phyloP scores from a whole-genome alignment of 2,113 vertebrate species.

The Psammodynastes pulverulentus region DNA sequence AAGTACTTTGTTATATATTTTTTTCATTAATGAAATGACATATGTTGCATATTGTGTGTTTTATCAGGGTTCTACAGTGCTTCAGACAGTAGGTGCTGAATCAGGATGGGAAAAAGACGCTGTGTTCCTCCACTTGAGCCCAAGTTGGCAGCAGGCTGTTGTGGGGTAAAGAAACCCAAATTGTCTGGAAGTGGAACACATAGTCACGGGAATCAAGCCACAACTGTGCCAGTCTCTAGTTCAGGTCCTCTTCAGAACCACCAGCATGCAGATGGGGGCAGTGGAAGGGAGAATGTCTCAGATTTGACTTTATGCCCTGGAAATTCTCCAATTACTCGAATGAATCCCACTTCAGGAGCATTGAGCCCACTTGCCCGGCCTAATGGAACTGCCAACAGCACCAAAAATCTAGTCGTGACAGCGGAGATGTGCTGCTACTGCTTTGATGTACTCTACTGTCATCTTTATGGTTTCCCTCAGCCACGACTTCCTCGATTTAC shows the following conservation, averaged over 20 bases:
- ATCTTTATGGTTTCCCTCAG: slow-evolving; percentile 83
- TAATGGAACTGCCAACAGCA: slow-evolving; percentile 78
- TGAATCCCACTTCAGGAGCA: slow-evolving; percentile 79
- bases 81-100: slow-evolving; percentile 68
- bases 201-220: slow-evolving; percentile 76
- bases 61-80: slow-evolving; percentile 73
- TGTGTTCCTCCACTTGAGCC: slow-evolving; percentile 82
- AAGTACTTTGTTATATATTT: slow-evolving; percentile 14
- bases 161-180: slow-evolving; percentile 84
- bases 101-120: slow-evolving; percentile 86
- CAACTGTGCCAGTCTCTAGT: slow-evolving; percentile 75
- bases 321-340: slow-evolving; percentile 77
- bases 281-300: slow-evolving; percentile 76
- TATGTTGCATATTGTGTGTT: slow-evolving; percentile 14
- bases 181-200: slow-evolving; percentile 77
- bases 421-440: slow-evolving; percentile 87
- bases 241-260: slow-evolving; percentile 81
- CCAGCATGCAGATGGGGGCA: slow-evolving; percentile 79
- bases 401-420: slow-evolving; percentile 82
- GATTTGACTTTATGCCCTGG: slow-evolving; percentile 79
- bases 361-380: slow-evolving; percentile 77
- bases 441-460: slow-evolving; percentile 85
- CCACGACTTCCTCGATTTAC: slow-evolving; percentile 82
- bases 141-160: slow-evolving; percentile 84
- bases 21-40: slow-evolving; percentile 34